Evolutionary conservation across 2,888 invertebrate genomes (phyloP), one percentile per base, ranked within the genome.

Genomic region (Mimumesa dahlbomi): DNA sequence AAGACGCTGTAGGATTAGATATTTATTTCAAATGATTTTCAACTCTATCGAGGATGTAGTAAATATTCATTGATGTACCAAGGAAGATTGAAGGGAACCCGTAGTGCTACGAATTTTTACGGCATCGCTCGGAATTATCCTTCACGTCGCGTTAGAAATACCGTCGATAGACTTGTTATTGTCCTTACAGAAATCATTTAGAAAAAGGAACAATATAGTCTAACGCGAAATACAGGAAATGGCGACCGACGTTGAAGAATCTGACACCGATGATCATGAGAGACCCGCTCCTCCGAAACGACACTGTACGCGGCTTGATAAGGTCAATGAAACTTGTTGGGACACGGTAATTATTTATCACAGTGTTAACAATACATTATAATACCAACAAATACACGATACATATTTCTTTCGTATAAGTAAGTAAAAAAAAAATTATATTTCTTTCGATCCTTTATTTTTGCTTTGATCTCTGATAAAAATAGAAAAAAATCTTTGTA

Each of bases 201-300:
- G 36, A 11, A 22, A 6, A 19, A 9, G 16, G 7, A 18, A 29
- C 21, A 19, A 25, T n/a, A 36, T 14, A 18, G 34, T 40, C 46
- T n/a, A 62, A 29, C 38, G 6, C 42, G 57, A 70, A 54, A 66
- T 62, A 56, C 57, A 61, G 52, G 58, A 66, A 81, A 88, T 89
- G 88, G 88, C 89, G 61, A 89, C 88, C 40, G 87, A 88, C 64
- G 82, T 84, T 31, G 88, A 89, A 50, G 88, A 88, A 50, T 88
- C 87, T 3, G 89, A 89, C 40, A 86, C 83, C 13, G 87, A 87
- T 29, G 87, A 87, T 56, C 83, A 83, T 22, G 86, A 87, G 31
- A 82, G 82, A 56, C 85, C 87, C 11, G 85, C 75, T 56, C 86
- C 88, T 9, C 80, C 87, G 18, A 88, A 88, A 80, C 83, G 86